A percentile compares a stretch with the other conserved stretches of the same genome.
Evolutionary conservation across 1,140 invertebrate species (phyloP).

Genomic region (Drosophila neocordata): DNA sequence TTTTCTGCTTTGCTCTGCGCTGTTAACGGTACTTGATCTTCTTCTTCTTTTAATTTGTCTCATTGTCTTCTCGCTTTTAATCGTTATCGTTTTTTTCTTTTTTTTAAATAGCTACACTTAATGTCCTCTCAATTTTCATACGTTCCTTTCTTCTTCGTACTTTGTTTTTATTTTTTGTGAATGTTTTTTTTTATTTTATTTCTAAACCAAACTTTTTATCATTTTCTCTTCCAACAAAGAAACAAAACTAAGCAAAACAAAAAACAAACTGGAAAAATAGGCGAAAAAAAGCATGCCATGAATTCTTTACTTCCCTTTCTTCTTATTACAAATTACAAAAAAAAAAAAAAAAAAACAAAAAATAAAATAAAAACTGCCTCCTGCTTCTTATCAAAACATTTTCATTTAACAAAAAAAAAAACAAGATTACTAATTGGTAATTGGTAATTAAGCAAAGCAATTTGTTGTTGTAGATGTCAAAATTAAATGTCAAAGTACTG

Average conservation of each 20-base stretch:
- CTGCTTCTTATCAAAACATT: not conserved
- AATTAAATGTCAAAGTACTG: conserved; percentile 17
- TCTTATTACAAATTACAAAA: not conserved
- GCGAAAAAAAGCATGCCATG: not conserved
- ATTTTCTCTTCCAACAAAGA: not conserved
- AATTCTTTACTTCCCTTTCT: not conserved
- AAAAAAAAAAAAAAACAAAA: not conserved
- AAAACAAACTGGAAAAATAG: not conserved
- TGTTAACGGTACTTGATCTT: conserved; percentile 41
- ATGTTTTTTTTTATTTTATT: conserved; percentile 29
- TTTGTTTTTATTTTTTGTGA: conserved; percentile 46
- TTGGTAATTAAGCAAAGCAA: conserved; percentile 53
- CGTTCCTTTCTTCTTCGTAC: conserved; percentile 9
- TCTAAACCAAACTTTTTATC: conserved; percentile 14
- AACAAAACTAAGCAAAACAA: not conserved
- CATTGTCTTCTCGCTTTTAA: conserved; percentile 57
- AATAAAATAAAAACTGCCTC: not conserved
- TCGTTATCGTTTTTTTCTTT: conserved; percentile 51
- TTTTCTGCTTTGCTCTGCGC: conserved; percentile 52
- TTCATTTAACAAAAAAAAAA: not conserved
- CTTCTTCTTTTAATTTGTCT: conserved; percentile 24
- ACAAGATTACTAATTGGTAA: not conserved
- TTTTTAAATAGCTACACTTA: no score
- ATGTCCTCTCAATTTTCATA: conserved; percentile 34
- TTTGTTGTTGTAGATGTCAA: conserved; percentile 43